These are phyloP conservation scores for Bovichtus variegatus DNA, from an alignment of 2,797 vertebrate species.

Conservation along the genomic window DNA sequence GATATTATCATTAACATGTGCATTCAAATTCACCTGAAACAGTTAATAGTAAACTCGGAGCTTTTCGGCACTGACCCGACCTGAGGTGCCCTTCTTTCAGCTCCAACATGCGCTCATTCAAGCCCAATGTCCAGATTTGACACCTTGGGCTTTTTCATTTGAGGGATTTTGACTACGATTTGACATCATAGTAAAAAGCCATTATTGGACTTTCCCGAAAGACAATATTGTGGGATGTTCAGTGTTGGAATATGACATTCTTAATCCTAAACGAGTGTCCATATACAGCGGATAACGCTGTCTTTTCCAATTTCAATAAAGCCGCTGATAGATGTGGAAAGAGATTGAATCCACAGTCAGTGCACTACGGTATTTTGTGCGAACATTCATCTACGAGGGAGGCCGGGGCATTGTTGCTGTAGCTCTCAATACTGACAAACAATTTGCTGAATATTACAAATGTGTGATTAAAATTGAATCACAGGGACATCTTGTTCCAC, in stretches of 20 bases:
- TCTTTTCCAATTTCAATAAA: slow-evolving; percentile 38
- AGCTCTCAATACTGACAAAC: slow-evolving; percentile 4
- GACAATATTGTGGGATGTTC: slow-evolving; percentile 49
- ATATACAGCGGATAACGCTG: slow-evolving; percentile 46
- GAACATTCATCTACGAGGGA: too few relatives aligned
- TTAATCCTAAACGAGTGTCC: slow-evolving; percentile 57
- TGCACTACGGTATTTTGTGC: too few relatives aligned
- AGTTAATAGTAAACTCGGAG: too few relatives aligned
- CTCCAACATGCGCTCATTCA: slow-evolving; percentile 10
- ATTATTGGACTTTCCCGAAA: slow-evolving; percentile 40
- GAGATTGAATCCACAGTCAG: slow-evolving; percentile 39
- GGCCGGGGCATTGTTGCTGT: neutral
- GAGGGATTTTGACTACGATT: slow-evolving; percentile 37
- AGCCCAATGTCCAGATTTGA: slow-evolving; percentile 33
- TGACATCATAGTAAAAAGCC: slow-evolving; percentile 28
- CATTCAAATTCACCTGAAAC: slow-evolving; percentile 7
- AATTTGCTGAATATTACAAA: slow-evolving; percentile 10
- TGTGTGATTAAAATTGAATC: neutral
- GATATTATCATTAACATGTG: slow-evolving; percentile 1
- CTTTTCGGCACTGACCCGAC: neutral
- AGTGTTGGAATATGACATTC: slow-evolving; percentile 48
- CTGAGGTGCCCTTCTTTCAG: slow-evolving; percentile 15
- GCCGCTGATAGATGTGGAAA: slow-evolving; percentile 35
- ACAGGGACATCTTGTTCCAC: neutral
- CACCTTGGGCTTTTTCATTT: slow-evolving; percentile 35